These are phyloP conservation scores for Malthinus seriepunctatus DNA, from an alignment of 2,888 invertebrate species.

Conservation along the genomic window DNA sequence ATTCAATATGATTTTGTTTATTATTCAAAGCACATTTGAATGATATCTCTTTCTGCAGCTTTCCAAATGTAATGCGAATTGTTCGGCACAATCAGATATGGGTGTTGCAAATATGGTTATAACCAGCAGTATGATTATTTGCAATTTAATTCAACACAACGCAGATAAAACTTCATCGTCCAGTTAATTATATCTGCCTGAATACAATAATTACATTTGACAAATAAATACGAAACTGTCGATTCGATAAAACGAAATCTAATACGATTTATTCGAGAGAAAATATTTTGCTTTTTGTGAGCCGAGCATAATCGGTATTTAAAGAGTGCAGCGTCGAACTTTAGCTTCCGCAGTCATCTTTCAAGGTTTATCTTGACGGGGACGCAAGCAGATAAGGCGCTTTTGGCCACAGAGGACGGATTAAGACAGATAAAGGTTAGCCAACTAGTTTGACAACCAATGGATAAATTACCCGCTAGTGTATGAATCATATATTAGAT, in stretches of 20 bases:
- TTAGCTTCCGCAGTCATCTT: slow-evolving; percentile 46
- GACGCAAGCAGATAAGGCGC: slow-evolving; percentile 46
- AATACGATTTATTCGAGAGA: slow-evolving; percentile 6
- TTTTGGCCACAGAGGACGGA: slow-evolving; percentile 46
- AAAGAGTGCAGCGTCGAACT: slow-evolving; percentile 46
- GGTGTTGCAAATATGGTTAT: slow-evolving; percentile 31
- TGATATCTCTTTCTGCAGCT: slow-evolving; percentile 30
- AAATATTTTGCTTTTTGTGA: slow-evolving; percentile 27
- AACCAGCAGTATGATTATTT: slow-evolving; percentile 26
- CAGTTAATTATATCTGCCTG: slow-evolving; percentile 26
- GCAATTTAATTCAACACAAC: slow-evolving; percentile 28
- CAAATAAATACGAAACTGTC: background rate
- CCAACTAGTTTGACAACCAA: slow-evolving; percentile 48
- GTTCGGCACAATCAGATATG: slow-evolving; percentile 31
- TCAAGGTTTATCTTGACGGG: slow-evolving; percentile 46
- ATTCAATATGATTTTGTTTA: slow-evolving; percentile 26
- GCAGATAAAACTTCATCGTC: slow-evolving; percentile 15
- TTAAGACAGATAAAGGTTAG: slow-evolving; percentile 52
- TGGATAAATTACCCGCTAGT: slow-evolving; percentile 47
- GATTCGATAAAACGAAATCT: background rate
- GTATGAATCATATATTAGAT: slow-evolving; percentile 35
- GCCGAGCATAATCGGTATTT: slow-evolving; percentile 44
- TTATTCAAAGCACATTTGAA: slow-evolving; percentile 28
- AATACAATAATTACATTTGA: slow-evolving; percentile 16
- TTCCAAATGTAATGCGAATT: slow-evolving; percentile 29